A percentile compares a stretch with the other conserved stretches of the same genome.
Conservation (phyloP, 2,888 invertebrate species). For the Notocelia uddmanniana region DNA sequence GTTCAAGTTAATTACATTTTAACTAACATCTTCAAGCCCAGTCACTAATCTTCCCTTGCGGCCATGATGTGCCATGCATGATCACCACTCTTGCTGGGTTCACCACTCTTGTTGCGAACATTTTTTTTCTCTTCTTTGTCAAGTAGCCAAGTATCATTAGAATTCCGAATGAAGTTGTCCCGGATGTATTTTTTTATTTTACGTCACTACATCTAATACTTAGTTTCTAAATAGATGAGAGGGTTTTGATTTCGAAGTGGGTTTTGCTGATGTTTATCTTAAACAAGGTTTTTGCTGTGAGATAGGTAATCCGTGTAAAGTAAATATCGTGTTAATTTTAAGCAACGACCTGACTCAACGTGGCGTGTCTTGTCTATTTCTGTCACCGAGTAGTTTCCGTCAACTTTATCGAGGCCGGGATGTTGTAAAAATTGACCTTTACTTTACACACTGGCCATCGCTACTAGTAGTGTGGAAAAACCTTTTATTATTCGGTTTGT, state of each 20-base stretch:
- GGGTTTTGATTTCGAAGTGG: not conserved
- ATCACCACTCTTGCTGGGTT: too few relatives aligned
- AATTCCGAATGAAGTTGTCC: too few relatives aligned
- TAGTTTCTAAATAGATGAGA: too few relatives aligned
- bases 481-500: not conserved
- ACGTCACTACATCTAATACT: too few relatives aligned
- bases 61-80: too few relatives aligned
- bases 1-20: too few relatives aligned
- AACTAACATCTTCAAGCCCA: too few relatives aligned
- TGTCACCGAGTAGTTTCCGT: conserved; percentile 24
- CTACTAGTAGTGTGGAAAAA: not conserved
- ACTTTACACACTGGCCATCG: conserved; percentile 17
- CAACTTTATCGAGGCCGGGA: conserved; percentile 30
- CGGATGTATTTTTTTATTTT: too few relatives aligned
- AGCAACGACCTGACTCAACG: conserved; percentile 41
- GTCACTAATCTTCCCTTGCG: too few relatives aligned
- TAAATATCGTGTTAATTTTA: conserved; percentile 30
- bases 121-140: too few relatives aligned
- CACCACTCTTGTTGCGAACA: too few relatives aligned
- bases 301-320: not conserved
- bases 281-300: conserved; percentile 6
- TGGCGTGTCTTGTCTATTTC: conserved; percentile 39
- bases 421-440: conserved; percentile 25
- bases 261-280: not conserved
- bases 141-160: too few relatives aligned